Percentiles rank a stretch among this genome's conserved stretches.
Evolutionary conservation across 2,113 vertebrate genomes (phyloP).

Genomic region (Mohoua ochrocephala): DNA sequence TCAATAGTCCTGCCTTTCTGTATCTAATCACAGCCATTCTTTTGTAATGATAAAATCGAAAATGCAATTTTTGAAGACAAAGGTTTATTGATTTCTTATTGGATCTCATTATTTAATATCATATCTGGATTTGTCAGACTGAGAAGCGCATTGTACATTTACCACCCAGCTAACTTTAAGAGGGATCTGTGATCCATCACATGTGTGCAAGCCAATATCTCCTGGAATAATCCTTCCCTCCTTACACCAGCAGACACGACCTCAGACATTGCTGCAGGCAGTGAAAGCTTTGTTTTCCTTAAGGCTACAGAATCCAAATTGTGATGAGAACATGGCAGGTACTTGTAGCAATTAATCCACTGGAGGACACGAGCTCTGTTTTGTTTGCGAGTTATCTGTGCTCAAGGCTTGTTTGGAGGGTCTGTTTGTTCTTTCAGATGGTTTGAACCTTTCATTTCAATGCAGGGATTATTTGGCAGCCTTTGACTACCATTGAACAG

Average conservation of each 20-base stretch:
- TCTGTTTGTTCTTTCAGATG: neutral
- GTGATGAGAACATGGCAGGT: neutral
- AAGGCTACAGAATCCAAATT: neutral
- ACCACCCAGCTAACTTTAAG: neutral
- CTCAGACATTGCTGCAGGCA: neutral
- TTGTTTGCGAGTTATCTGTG: conserved; percentile 7
- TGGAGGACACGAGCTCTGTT: neutral
- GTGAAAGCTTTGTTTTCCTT: neutral
- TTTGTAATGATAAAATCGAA: neutral
- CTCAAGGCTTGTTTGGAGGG: neutral
- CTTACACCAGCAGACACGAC: neutral
- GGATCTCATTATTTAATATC: neutral
- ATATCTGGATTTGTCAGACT: neutral
- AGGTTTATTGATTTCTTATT: neutral
- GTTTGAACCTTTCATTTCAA: neutral
- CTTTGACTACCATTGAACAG: neutral
- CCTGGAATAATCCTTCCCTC: neutral
- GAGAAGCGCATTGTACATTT: neutral
- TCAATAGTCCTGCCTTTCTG: neutral
- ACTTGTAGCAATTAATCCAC: conserved; percentile 12
- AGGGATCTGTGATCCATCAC: neutral
- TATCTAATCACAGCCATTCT: neutral
- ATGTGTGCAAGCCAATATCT: neutral
- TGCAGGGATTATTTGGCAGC: neutral
- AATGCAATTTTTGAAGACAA: neutral